phyloP scores from a whole-genome alignment of 2,888 invertebrate genomes.

The Lasioglossum lativentre region DNA sequence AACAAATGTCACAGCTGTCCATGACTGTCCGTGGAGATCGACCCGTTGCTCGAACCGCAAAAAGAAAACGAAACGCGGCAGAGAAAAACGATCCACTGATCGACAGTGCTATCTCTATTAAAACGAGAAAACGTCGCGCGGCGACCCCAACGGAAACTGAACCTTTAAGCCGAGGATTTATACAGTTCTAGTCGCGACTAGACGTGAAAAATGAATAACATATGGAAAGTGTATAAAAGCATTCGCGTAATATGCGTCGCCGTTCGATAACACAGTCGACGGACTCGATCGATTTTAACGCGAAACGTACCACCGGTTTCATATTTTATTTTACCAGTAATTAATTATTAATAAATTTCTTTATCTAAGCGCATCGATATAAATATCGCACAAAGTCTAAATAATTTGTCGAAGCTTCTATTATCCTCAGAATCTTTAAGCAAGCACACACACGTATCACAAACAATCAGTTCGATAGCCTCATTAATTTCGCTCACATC shows the following conservation, averaged over 20 bases:
- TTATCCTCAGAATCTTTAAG: not conserved
- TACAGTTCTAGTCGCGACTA: conserved; percentile 27
- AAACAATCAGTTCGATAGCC: not conserved
- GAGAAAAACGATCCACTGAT: conserved; percentile 10
- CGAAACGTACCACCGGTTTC: not conserved
- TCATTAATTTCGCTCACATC: not conserved
- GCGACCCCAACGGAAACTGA: conserved; percentile 11
- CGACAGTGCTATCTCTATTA: conserved; percentile 31
- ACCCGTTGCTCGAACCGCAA: conserved; percentile 25
- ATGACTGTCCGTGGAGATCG: conserved; percentile 26
- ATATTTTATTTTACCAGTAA: not conserved
- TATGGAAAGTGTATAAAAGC: conserved; percentile 32
- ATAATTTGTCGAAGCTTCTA: not conserved
- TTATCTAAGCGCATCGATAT: too few species aligned
- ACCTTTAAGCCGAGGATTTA: conserved; percentile 25
- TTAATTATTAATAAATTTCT: not conserved
- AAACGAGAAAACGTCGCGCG: conserved; percentile 28
- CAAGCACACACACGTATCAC: not conserved
- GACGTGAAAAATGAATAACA: conserved; percentile 35
- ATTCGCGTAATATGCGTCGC: conserved; percentile 35
- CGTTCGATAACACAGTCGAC: not conserved
- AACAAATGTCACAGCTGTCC: conserved; percentile 51
- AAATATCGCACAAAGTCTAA: too few species aligned
- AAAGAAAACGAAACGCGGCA: conserved; percentile 12
- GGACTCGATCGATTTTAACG: conserved; percentile 5